These are phyloP conservation scores for Anticlea derivata DNA, from an alignment of 2,888 invertebrate genomes.

Conservation along the genomic window DNA sequence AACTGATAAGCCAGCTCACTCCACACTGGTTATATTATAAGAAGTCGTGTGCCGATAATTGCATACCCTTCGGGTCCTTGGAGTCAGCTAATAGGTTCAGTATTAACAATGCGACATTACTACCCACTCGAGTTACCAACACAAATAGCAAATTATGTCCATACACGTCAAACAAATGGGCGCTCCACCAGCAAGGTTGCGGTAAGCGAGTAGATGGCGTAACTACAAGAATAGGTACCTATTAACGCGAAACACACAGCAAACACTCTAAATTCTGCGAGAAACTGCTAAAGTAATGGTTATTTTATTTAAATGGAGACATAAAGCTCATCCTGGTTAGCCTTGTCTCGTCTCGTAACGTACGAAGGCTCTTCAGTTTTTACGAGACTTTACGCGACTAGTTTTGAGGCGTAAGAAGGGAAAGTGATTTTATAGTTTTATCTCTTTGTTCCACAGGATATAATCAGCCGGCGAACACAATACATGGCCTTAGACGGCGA, in stretches of 20 bases:
- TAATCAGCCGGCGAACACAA: constrained; percentile 39
- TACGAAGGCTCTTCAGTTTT: constrained; percentile 37
- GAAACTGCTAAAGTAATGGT: constrained; percentile 36
- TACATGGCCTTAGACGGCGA: constrained; percentile 51
- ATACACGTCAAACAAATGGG: constrained; percentile 68
- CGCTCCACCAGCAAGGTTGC: constrained; percentile 67
- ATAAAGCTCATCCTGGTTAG: constrained; percentile 39
- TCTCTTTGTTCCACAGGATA: constrained; percentile 32
- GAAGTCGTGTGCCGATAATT: constrained; percentile 58
- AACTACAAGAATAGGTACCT: constrained; percentile 48
- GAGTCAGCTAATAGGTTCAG: constrained; percentile 61
- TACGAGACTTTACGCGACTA: constrained; percentile 20
- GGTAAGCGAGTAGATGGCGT: constrained; percentile 56
- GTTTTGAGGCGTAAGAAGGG: constrained; percentile 39
- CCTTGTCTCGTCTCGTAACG: constrained; percentile 34
- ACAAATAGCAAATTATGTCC: constrained; percentile 70
- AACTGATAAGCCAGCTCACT: constrained; percentile 42
- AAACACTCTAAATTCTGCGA: constrained; percentile 35
- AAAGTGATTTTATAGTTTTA: constrained; percentile 37
- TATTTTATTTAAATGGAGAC: constrained; percentile 38
- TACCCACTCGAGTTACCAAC: constrained; percentile 65
- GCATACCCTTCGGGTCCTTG: constrained; percentile 57
- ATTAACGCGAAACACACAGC: constrained; percentile 40
- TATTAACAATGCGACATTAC: constrained; percentile 72
- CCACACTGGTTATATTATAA: constrained; percentile 49